Percentiles rank a stretch among this genome's conserved stretches.
Conservation (phyloP, 2,797 vertebrate species). For the Cossypha polioptera region DNA sequence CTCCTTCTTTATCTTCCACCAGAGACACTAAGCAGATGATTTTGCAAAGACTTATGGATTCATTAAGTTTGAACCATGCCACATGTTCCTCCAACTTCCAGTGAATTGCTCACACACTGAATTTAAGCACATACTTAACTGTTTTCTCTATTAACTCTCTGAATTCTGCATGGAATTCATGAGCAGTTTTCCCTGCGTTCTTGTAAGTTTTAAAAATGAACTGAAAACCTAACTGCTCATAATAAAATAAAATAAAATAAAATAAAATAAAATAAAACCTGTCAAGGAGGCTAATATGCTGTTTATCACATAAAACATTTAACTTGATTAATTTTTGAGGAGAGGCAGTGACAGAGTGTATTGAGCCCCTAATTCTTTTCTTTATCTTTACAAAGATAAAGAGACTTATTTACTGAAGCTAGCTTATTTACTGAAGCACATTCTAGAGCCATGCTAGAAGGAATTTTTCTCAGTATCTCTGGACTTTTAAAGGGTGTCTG, state of each 20-base stretch:
- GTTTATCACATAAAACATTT: neutral
- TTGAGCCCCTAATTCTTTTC: neutral
- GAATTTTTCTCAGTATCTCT: neutral
- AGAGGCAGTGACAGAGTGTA: fast-evolving
- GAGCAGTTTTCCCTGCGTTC: neutral
- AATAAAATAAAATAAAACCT: neutral
- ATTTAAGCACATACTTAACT: neutral
- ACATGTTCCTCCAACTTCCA: constrained; percentile 30
- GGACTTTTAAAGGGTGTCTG: neutral
- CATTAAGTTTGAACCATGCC: constrained; percentile 48
- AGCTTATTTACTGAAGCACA: neutral
- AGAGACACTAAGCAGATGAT: constrained; percentile 26
- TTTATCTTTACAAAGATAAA: neutral
- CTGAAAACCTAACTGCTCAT: neutral
- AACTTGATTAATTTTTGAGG: neutral
- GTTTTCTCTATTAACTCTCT: neutral
- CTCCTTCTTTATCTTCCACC: constrained; percentile 31
- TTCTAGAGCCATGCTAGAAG: neutral
- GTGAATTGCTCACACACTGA: constrained; percentile 5
- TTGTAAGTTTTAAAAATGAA: neutral
- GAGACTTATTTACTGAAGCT: neutral
- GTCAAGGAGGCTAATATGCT: neutral
- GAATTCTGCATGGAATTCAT: neutral
- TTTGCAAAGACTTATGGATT: constrained; percentile 52
- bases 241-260: neutral